Base-by-base conservation (phyloP, 2,113 vertebrate species). In the zebrafish (Danio rerio) region DNA sequence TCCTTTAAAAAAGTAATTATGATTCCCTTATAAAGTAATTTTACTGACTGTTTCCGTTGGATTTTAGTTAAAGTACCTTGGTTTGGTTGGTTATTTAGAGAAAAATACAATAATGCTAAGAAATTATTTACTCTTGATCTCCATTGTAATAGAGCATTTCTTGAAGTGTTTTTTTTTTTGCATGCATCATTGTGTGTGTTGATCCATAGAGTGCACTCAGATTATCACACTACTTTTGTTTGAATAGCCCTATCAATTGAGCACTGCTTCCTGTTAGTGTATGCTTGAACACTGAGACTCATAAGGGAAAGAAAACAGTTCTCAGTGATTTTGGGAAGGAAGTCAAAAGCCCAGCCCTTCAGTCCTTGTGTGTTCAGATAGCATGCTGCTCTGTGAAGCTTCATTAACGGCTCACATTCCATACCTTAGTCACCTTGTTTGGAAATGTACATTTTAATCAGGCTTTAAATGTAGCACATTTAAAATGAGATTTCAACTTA, bases 401-500 rank as follows among this genome's bases (percentile, higher is more conserved):
- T 63, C 74, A 77, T 77, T 77, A 63, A 77, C 43, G 31, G 58
- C 45, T 77, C 45, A 50, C 74, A 63, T 77, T 77, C 58, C 40
- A 3, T 15, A 59, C 71, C 42, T 47, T 61, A 63, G 59, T 77
- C 58, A 50, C 58, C 58, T 77, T 49, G 5, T 50, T 62, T 62
- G 16, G 8, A 77, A 62, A 50, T 5, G 9, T 56, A 61, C 42
- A 63, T 77, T 77, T 63, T 21, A 59, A 59, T 59, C 52, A 76
- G 73, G 3, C 1, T 13, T 52, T 11, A 4, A 63, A 40, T 63
- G 75, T 77, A 40, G 13, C 31, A 20, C 75, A 49, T 77, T 52
- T 77, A 7, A 63, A 62, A 77, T 40, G 8, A 16, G 15, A 50
- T 50, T 77, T 18, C 59, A 50, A 12, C 43, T 50, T 31, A 13